These are phyloP conservation scores for Muscidifurax raptorellus DNA, from an alignment of 1,140 invertebrate genomes.

Conservation along the genomic window DNA sequence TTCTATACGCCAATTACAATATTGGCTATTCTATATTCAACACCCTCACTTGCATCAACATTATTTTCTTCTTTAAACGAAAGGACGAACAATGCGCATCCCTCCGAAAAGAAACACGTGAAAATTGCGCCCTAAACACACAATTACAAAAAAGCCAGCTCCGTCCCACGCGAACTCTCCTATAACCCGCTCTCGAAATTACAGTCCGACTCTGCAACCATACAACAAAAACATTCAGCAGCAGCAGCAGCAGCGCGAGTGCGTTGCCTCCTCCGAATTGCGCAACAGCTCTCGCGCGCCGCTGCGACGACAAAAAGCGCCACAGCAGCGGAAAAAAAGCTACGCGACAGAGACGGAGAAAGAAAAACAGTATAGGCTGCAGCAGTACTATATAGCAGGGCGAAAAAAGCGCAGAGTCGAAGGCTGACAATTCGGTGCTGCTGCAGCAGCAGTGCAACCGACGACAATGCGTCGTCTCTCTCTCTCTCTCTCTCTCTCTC, in stretches of 20 bases:
- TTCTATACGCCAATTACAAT: no score
- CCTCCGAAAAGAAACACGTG: background rate
- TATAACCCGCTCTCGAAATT: conserved; percentile 1
- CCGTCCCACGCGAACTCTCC: background rate
- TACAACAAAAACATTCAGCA: background rate
- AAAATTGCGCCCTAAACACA: background rate
- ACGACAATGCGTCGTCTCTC: conserved; percentile 33
- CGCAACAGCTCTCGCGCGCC: no score
- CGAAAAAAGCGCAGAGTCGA: conserved; percentile 6
- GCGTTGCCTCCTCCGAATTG: background rate
- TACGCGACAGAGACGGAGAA: background rate
- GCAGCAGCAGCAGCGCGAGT: background rate
- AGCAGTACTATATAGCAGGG: background rate
- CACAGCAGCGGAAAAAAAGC: background rate
- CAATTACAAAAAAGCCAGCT: no score
- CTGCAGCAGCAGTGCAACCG: background rate
- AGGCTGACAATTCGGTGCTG: conserved; percentile 56
- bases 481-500: no score
- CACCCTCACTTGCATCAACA: no score
- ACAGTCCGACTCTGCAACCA: background rate
- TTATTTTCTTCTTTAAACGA: no score
- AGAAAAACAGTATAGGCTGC: conserved; percentile 12
- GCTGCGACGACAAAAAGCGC: background rate
- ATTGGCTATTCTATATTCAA: no score
- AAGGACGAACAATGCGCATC: no score